Percentiles rank a stretch among this genome's conserved stretches.
Conservation (phyloP, 1,140 invertebrate genomes). For the Cryptotermes secundus region DNA sequence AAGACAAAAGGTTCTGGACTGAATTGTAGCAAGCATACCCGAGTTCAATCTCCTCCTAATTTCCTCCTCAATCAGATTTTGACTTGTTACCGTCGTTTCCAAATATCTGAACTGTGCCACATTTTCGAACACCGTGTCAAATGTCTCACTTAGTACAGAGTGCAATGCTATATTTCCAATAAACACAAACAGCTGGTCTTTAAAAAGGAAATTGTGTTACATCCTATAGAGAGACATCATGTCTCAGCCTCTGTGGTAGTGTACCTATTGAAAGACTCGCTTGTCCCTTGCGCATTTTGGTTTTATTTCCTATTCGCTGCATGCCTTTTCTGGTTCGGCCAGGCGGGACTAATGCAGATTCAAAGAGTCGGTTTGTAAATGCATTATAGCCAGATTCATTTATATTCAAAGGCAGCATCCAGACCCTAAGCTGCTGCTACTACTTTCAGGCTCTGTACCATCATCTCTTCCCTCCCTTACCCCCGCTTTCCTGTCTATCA, state of each 20-base stretch:
- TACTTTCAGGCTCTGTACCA: no score
- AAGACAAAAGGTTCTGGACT: no score
- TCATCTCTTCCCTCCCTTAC: no score
- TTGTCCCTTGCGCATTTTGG: conserved; percentile 30
- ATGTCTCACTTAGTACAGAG: no score
- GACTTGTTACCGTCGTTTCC: no score
- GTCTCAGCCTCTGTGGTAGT: not conserved
- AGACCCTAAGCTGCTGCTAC: not conserved
- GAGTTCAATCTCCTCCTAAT: no score
- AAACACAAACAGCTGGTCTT: no score
- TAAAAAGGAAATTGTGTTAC: not conserved
- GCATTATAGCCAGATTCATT: conserved; percentile 32
- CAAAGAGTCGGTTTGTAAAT: conserved; percentile 33
- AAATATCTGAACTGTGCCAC: no score
- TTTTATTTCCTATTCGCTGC: conserved; percentile 26
- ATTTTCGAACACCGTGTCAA: no score
- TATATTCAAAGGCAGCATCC: conserved; percentile 30
- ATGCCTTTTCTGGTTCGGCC: conserved; percentile 19
- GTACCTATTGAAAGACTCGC: conserved; percentile 20
- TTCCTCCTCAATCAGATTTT: no score
- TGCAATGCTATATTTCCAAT: no score
- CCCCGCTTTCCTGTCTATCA: not conserved
- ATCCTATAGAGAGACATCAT: not conserved
- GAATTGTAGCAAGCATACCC: no score
- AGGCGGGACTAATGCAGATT: conserved; percentile 16